Percentiles rank a stretch among this genome's conserved stretches.
phyloP scores from a whole-genome alignment of 2,113 vertebrate genomes.

The Probosciger aterrimus region DNA sequence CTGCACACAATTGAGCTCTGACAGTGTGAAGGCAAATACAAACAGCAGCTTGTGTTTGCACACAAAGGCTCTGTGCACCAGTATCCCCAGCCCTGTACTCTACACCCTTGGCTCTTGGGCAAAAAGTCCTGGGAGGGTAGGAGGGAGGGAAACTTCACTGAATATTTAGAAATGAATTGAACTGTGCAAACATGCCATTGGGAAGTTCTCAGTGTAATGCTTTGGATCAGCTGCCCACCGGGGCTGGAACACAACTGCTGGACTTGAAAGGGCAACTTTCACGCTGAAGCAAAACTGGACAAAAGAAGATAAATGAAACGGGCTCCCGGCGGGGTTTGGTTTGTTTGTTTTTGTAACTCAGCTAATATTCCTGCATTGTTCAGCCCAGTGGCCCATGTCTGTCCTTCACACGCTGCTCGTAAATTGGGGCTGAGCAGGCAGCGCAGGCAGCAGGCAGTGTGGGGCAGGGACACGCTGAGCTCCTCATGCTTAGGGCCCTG shows the following conservation, averaged over 20 bases:
- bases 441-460: background rate
- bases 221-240: conserved; percentile 53
- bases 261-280: conserved; percentile 68
- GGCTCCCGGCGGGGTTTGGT: conserved; percentile 55
- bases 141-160: conserved; percentile 18
- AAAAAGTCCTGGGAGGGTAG: background rate
- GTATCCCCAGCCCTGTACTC: conserved; percentile 31
- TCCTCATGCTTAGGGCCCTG: background rate
- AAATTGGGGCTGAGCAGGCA: conserved; percentile 41
- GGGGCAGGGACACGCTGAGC: background rate
- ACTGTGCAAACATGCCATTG: conserved; percentile 61
- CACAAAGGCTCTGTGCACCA: conserved; percentile 41
- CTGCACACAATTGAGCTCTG: conserved; percentile 58
- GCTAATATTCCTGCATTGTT: conserved; percentile 70
- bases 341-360: conserved; percentile 73
- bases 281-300: conserved; percentile 66
- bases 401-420: conserved; percentile 45
- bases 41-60: conserved; percentile 48
- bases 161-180: conserved; percentile 60
- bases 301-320: conserved; percentile 71
- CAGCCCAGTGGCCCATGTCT: conserved; percentile 45
- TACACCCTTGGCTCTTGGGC: conserved; percentile 45
- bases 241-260: conserved; percentile 61
- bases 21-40: conserved; percentile 48
- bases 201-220: conserved; percentile 16